These are phyloP conservation scores for Drosophila saltans DNA, from an alignment of 1,140 invertebrate species.

Conservation along the genomic window DNA sequence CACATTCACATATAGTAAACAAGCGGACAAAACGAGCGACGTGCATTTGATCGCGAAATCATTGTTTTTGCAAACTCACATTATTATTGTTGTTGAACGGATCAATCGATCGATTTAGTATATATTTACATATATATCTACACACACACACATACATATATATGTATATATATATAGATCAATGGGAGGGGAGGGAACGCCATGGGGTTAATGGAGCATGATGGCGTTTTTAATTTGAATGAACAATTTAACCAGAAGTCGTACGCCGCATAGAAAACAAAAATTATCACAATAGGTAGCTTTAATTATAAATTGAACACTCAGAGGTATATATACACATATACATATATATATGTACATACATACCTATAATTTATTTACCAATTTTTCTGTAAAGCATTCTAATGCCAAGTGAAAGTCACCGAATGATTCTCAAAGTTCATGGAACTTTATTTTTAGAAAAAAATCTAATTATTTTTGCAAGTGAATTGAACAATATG, in stretches of 20 bases:
- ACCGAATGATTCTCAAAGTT: too few relatives aligned
- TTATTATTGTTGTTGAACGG: not conserved
- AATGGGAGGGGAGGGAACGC: slow-evolving; percentile 3
- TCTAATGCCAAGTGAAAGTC: too few relatives aligned
- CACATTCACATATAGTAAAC: slow-evolving; percentile 1
- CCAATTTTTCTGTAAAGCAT: too few relatives aligned
- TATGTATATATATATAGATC: not conserved
- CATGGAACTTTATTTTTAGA: too few relatives aligned
- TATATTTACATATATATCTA: slow-evolving; percentile 15
- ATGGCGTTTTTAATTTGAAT: slow-evolving; percentile 68
- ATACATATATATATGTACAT: too few relatives aligned
- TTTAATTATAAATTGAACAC: too few relatives aligned
- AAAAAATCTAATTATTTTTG: too few relatives aligned
- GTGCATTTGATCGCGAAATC: slow-evolving; percentile 74
- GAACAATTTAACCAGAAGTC: slow-evolving; percentile 1
- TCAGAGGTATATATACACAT: too few relatives aligned
- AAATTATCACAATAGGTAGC: not conserved
- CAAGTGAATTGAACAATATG: too few relatives aligned
- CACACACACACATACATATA: slow-evolving; percentile 1
- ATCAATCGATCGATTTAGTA: slow-evolving; percentile 8
- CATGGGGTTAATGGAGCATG: slow-evolving; percentile 71
- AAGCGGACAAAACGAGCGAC: slow-evolving; percentile 43
- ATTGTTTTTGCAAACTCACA: slow-evolving; percentile 26
- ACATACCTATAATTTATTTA: too few relatives aligned
- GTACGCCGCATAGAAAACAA: not conserved